Evolutionary conservation across 2,113 vertebrate genomes (phyloP).

Genomic region (Aspiorhynchus laticeps): DNA sequence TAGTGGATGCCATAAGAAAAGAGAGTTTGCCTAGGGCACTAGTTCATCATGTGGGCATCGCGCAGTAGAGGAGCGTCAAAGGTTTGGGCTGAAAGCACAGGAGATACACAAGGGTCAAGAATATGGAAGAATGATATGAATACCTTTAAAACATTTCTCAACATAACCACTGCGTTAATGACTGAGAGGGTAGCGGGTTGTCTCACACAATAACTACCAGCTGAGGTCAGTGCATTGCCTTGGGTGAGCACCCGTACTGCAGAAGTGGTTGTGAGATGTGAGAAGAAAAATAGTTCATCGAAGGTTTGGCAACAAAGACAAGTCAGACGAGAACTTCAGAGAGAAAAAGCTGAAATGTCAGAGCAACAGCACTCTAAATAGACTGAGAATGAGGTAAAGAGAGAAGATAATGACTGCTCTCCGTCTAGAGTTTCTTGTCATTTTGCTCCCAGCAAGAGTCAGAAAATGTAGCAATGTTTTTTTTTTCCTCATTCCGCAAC

Average conservation of each 20-base stretch:
- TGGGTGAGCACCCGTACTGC: not conserved
- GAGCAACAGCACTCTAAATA: not conserved
- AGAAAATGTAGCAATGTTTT: not conserved
- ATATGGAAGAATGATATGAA: not conserved
- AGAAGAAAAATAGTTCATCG: constrained; percentile 12
- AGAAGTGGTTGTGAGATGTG: not conserved
- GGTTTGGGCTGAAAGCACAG: constrained; percentile 3
- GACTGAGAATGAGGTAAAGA: constrained; percentile 45
- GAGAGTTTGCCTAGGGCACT: not conserved
- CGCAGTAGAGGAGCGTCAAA: not conserved
- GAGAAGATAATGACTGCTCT: constrained; percentile 33
- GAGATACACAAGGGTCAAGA: not conserved
- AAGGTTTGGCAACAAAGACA: constrained; percentile 32
- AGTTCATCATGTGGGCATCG: not conserved
- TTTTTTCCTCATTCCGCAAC: constrained; percentile 9
- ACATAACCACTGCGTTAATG: not conserved
- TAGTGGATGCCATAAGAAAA: not conserved
- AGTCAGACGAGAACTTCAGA: constrained; percentile 18
- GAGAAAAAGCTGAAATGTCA: constrained; percentile 1
- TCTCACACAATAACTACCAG: not conserved
- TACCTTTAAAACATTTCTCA: constrained; percentile 5
- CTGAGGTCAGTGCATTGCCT: not conserved
- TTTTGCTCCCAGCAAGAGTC: constrained; percentile 28
- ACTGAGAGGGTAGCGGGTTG: not conserved
- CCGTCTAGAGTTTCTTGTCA: constrained; percentile 20